These are phyloP conservation scores for Rhimphoctona megacephalus DNA, from an alignment of 2,888 invertebrate species.

Conservation along the genomic window DNA sequence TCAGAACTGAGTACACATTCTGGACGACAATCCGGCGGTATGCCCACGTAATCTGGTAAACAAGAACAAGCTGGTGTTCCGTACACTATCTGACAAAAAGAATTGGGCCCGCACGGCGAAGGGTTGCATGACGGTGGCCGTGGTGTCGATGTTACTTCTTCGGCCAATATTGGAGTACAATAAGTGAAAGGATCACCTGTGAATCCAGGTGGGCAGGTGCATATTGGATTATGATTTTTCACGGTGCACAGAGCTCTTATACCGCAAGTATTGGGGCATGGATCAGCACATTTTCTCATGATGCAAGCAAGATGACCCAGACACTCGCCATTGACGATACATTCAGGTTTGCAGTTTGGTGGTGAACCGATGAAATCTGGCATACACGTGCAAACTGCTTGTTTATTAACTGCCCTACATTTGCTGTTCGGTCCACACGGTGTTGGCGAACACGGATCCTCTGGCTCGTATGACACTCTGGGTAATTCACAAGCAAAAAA, in stretches of 20 bases:
- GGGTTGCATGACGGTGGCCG: slow-evolving; percentile 92
- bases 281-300: slow-evolving; percentile 94
- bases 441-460: slow-evolving; percentile 92
- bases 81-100: slow-evolving; percentile 91
- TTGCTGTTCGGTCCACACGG: slow-evolving; percentile 96
- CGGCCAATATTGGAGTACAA: slow-evolving; percentile 88
- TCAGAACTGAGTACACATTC: slow-evolving; percentile 93
- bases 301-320: slow-evolving; percentile 92
- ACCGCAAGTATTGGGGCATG: slow-evolving; percentile 95
- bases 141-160: slow-evolving; percentile 85
- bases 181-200: slow-evolving; percentile 94
- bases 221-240: slow-evolving; percentile 94
- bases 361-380: slow-evolving; percentile 92
- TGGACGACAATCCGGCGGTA: slow-evolving; percentile 92
- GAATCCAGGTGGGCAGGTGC: slow-evolving; percentile 93
- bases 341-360: slow-evolving; percentile 93
- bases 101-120: slow-evolving; percentile 94
- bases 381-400: slow-evolving; percentile 94
- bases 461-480: slow-evolving; percentile 58
- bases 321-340: slow-evolving; percentile 95
- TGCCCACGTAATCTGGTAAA: slow-evolving; percentile 91
- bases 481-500: slow-evolving; percentile 87
- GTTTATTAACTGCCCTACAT: slow-evolving; percentile 91
- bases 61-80: slow-evolving; percentile 93
- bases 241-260: slow-evolving; percentile 93